These are phyloP conservation scores for Plectrocnemia conspersa DNA, from an alignment of 1,140 invertebrate species.

Conservation along the genomic window DNA sequence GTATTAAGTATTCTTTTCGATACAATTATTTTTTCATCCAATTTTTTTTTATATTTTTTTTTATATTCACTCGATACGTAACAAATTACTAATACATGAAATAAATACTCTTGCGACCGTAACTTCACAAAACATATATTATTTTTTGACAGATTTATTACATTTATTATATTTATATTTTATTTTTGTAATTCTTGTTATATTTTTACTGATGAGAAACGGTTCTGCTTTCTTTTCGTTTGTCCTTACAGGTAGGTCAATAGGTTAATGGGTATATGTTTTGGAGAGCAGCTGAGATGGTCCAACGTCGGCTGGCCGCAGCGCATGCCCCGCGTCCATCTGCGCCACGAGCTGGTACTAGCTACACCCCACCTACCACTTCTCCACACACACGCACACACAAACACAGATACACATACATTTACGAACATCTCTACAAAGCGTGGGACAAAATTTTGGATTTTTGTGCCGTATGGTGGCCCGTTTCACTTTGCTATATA, in stretches of 20 bases:
- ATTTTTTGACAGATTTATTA: constrained; percentile 10
- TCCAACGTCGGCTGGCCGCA: constrained; percentile 48
- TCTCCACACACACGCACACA: constrained; percentile 27
- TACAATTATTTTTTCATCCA: background rate
- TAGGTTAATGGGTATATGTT: constrained; percentile 34
- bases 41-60: background rate
- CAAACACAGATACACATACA: constrained; percentile 24
- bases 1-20: background rate
- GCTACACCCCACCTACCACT: constrained; percentile 32
- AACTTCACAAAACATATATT: constrained; percentile 10
- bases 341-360: constrained; percentile 47
- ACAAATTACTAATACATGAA: background rate
- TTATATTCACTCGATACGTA: background rate
- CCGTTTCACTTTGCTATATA: too few relatives aligned
- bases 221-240: constrained; percentile 42
- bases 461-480: too few relatives aligned
- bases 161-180: constrained; percentile 1
- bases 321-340: constrained; percentile 39
- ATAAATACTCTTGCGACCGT: constrained; percentile 1
- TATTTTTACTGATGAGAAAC: constrained; percentile 47
- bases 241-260: constrained; percentile 35
- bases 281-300: constrained; percentile 49
- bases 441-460: too few relatives aligned
- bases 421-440: constrained; percentile 34
- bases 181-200: constrained; percentile 13